phyloP scores from a whole-genome alignment of 1,140 invertebrate species.

The Musca domestica region DNA sequence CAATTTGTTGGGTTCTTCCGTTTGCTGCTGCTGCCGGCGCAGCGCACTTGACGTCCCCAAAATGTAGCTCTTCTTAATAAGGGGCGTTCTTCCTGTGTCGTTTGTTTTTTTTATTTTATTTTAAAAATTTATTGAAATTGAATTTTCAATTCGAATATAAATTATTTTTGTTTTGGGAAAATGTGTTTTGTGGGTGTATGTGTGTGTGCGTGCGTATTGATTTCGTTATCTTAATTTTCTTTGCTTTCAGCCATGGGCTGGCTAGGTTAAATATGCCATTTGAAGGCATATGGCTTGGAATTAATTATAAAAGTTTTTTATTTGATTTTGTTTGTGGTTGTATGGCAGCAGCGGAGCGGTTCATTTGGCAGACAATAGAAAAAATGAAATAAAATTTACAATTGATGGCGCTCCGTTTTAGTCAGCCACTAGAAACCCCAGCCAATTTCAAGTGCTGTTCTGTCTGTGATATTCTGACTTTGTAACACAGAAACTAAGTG shows the following conservation, averaged over 20 bases:
- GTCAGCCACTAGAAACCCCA: no score
- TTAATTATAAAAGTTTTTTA: not conserved
- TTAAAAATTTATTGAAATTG: not conserved
- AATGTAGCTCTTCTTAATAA: constrained; percentile 5
- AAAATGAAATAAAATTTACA: no score
- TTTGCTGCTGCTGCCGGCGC: no score
- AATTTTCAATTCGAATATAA: not conserved
- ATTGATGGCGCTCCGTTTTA: no score
- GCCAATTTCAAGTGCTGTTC: no score
- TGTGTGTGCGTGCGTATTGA: no score
- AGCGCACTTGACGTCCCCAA: no score
- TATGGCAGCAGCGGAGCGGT: not conserved
- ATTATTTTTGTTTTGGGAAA: not conserved
- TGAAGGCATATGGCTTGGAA: no score
- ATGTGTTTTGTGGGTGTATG: not conserved
- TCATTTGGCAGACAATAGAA: no score
- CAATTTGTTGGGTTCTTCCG: no score
- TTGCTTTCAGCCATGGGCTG: not conserved
- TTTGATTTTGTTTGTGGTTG: not conserved
- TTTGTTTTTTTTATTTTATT: not conserved
- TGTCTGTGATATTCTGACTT: no score
- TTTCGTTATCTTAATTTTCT: constrained; percentile 3
- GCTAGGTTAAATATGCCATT: not conserved
- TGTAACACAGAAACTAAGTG: no score
- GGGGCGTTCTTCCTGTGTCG: constrained; percentile 21